Conservation (phyloP, 2,888 invertebrate species). For the Agrotis puta region DNA sequence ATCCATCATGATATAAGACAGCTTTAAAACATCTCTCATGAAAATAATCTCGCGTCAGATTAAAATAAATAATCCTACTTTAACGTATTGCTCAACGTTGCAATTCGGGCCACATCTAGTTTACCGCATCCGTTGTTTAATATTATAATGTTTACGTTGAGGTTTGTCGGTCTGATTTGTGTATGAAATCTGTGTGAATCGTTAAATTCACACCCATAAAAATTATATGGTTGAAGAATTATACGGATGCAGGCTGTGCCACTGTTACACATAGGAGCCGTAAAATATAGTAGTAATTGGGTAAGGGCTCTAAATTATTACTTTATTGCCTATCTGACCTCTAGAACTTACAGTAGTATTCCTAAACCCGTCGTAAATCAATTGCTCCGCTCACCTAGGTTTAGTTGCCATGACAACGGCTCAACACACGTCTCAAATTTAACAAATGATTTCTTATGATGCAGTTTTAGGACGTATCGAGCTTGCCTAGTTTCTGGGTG, state of each 20-base stretch:
- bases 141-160: slow-evolving; percentile 49
- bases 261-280: neutral
- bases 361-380: too few relatives aligned
- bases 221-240: slow-evolving; percentile 17
- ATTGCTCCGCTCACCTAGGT: too few relatives aligned
- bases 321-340: neutral
- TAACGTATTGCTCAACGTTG: slow-evolving; percentile 28
- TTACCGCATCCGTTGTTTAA: slow-evolving; percentile 60
- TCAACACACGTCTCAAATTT: too few relatives aligned
- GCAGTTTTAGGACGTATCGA: too few relatives aligned
- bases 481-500: neutral
- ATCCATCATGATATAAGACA: neutral
- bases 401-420: too few relatives aligned
- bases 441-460: too few relatives aligned
- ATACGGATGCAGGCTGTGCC: neutral
- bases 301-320: neutral
- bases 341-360: too few relatives aligned
- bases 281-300: neutral
- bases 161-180: slow-evolving; percentile 47
- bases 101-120: slow-evolving; percentile 44
- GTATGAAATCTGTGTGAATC: slow-evolving; percentile 24
- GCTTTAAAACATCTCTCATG: neutral
- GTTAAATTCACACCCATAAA: slow-evolving; percentile 40
- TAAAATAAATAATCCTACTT: slow-evolving; percentile 39
- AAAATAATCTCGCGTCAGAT: slow-evolving; percentile 8